phyloP scores from a whole-genome alignment of 2,888 invertebrate species.

The Cantharis rufa region DNA sequence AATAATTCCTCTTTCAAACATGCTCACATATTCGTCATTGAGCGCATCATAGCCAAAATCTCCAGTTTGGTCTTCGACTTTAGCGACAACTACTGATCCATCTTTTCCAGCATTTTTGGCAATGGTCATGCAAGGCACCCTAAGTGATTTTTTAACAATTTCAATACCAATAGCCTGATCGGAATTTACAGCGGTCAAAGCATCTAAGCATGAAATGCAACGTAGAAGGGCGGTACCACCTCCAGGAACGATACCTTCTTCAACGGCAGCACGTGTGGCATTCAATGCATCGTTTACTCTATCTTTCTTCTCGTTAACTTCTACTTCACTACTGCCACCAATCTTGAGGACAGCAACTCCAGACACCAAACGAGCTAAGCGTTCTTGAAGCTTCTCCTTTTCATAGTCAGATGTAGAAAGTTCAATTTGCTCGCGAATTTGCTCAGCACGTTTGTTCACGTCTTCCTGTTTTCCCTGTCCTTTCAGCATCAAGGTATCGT shows the following conservation, averaged over 20 bases:
- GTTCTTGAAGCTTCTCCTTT: slow-evolving; percentile 58
- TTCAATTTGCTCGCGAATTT: slow-evolving; percentile 56
- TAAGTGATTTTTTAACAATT: slow-evolving; percentile 55
- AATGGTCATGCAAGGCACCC: slow-evolving; percentile 58
- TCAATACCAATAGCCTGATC: slow-evolving; percentile 56
- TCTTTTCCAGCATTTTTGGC: slow-evolving; percentile 58
- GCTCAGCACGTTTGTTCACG: slow-evolving; percentile 53
- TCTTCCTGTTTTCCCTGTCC: slow-evolving; percentile 54
- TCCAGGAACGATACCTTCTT: slow-evolving; percentile 59
- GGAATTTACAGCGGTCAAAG: slow-evolving; percentile 48
- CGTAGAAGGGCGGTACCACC: slow-evolving; percentile 58
- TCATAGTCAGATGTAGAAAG: slow-evolving; percentile 58
- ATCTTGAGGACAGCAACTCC: slow-evolving; percentile 59
- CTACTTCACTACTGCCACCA: slow-evolving; percentile 58
- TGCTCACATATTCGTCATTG: slow-evolving; percentile 56
- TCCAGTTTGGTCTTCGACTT: slow-evolving; percentile 76
- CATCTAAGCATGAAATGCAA: slow-evolving; percentile 50
- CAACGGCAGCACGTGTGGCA: slow-evolving; percentile 58
- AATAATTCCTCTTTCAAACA: slow-evolving; percentile 58
- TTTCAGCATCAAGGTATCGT: slow-evolving; percentile 57
- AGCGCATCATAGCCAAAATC: slow-evolving; percentile 57
- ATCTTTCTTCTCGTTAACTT: slow-evolving; percentile 59
- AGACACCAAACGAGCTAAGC: slow-evolving; percentile 56
- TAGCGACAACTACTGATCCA: slow-evolving; percentile 64
- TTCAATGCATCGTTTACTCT: slow-evolving; percentile 58